Percentiles rank a stretch among this genome's conserved stretches.
These are phyloP conservation scores for Peromyscus californicus DNA, from an alignment of 2,113 vertebrate species.

Conservation along the genomic window DNA sequence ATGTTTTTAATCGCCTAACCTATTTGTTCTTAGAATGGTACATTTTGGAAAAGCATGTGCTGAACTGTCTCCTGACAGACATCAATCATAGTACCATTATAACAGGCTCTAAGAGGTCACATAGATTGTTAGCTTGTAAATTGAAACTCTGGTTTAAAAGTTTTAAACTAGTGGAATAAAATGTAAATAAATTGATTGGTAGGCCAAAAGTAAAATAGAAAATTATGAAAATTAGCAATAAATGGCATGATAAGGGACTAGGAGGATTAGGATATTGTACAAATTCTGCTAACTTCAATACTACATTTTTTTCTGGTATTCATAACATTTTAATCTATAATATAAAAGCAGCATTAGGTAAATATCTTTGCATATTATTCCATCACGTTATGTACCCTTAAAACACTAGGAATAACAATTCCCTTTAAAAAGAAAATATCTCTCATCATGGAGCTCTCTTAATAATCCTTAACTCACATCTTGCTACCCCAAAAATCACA, in stretches of 20 bases:
- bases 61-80: background rate
- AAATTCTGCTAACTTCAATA: background rate
- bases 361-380: background rate
- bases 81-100: background rate
- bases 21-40: background rate
- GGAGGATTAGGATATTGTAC: background rate
- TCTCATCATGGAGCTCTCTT: background rate
- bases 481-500: background rate
- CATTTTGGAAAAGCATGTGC: background rate
- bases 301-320: background rate
- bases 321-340: background rate
- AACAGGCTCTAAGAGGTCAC: background rate
- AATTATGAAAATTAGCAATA: background rate
- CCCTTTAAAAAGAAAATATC: background rate
- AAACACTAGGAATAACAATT: background rate
- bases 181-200: background rate
- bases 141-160: background rate
- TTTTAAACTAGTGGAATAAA: background rate
- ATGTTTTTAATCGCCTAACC: background rate
- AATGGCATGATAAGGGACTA: background rate
- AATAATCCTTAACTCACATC: background rate
- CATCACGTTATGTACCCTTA: background rate
- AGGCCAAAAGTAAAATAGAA: background rate
- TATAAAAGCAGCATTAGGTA: background rate
- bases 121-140: background rate